phyloP scores from a whole-genome alignment of 2,888 invertebrate species.

The Eurytoma californica region DNA sequence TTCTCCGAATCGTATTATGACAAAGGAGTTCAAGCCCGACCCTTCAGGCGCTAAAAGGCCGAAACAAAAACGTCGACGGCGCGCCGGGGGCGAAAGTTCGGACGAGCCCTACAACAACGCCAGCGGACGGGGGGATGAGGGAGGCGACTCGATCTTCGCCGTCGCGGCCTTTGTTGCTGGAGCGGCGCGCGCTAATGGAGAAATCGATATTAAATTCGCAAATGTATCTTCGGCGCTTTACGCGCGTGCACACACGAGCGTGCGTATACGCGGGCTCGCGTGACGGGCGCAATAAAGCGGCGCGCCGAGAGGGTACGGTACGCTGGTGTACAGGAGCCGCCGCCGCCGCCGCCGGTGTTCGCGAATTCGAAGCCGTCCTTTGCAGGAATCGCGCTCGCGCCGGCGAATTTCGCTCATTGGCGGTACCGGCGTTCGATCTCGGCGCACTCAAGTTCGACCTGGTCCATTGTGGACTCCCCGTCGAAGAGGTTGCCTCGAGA shows the following conservation, averaged over 20 bases:
- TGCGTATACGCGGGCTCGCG: conserved; percentile 1
- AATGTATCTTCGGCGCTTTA: conserved; percentile 55
- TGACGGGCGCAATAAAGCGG: conserved; percentile 47
- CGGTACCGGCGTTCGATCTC: not conserved
- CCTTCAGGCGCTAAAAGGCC: conserved; percentile 8
- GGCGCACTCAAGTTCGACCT: too few relatives aligned
- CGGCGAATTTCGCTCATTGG: not conserved
- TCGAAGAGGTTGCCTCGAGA: too few relatives aligned
- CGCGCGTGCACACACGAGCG: not conserved
- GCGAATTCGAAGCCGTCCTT: not conserved
- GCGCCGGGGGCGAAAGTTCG: too few relatives aligned
- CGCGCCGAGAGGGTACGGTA: not conserved
- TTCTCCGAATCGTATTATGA: not conserved
- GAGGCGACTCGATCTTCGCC: conserved; percentile 6
- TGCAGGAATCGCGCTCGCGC: not conserved
- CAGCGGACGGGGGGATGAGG: not conserved
- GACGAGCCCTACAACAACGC: not conserved
- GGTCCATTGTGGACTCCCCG: too few relatives aligned
- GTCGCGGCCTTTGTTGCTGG: conserved; percentile 17
- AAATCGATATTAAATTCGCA: conserved; percentile 56
- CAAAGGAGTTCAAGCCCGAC: too few relatives aligned
- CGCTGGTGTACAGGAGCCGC: too few relatives aligned
- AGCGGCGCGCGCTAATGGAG: conserved; percentile 32
- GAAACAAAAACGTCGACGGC: conserved; percentile 1
- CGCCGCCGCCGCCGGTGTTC: too few relatives aligned